Percentiles rank a stretch among this genome's conserved stretches.
phyloP scores from a whole-genome alignment of 2,113 vertebrate genomes.

The Grammomys surdaster region DNA sequence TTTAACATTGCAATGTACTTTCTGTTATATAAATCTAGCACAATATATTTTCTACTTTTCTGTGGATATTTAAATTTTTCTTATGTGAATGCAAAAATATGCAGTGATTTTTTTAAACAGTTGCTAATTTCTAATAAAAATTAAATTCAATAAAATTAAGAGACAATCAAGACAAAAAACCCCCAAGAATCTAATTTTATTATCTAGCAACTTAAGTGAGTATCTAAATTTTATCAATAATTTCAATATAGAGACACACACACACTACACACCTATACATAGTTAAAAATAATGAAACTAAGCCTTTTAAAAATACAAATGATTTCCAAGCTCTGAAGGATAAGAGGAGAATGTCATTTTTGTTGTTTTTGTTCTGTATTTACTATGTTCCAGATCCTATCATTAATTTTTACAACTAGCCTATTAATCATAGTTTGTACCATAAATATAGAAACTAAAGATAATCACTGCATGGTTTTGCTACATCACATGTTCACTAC shows the following conservation, averaged over 20 bases:
- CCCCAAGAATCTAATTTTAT: neutral
- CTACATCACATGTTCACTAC: too few relatives aligned
- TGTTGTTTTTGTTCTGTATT: neutral
- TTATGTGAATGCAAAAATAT: neutral
- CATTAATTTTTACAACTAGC: neutral
- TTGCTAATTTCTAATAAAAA: neutral
- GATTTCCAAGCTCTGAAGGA: neutral
- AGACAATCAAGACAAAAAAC: neutral
- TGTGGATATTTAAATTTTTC: neutral
- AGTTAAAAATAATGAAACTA: neutral
- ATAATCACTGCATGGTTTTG: neutral
- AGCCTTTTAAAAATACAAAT: neutral
- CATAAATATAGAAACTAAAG: neutral
- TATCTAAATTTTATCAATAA: constrained; percentile 36
- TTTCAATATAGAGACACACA: neutral
- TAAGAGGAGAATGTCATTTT: neutral
- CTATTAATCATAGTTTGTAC: neutral
- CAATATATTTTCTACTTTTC: constrained; percentile 49
- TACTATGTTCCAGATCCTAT: neutral
- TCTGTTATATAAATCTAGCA: neutral
- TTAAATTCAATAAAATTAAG: constrained; percentile 1
- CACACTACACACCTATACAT: neutral
- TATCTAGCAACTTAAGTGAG: constrained; percentile 19
- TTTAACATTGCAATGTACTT: neutral
- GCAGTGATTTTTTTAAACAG: neutral